Conservation (phyloP, 2,797 vertebrate species). For the Chloroceryle amazona region DNA sequence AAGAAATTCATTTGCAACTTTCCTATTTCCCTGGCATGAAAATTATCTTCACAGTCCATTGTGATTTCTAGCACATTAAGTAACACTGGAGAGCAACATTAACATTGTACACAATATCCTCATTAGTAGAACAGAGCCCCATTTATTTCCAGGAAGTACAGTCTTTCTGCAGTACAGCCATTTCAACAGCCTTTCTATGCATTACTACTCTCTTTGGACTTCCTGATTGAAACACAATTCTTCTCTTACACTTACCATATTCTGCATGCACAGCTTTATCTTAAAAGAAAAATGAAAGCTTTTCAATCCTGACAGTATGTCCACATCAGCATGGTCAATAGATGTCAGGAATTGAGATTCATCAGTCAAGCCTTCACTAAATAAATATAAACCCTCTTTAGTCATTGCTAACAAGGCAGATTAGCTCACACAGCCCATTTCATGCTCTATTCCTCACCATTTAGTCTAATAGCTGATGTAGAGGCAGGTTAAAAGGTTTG, state of each 20-base stretch:
- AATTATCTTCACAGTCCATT: background rate
- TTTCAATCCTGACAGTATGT: slow-evolving; percentile 11
- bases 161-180: background rate
- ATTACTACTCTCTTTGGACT: background rate
- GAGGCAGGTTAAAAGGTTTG: background rate
- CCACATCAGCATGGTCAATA: slow-evolving; percentile 40
- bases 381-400: slow-evolving; percentile 25
- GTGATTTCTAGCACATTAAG: background rate
- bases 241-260: background rate
- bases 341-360: background rate
- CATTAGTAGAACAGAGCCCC: background rate
- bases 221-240: background rate
- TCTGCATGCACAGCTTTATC: background rate
- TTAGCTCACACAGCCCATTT: slow-evolving; percentile 12
- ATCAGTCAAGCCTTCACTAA: background rate
- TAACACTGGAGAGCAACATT: background rate
- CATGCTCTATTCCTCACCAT: background rate
- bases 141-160: background rate
- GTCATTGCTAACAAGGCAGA: background rate
- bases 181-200: background rate
- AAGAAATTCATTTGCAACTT: background rate
- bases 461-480: background rate
- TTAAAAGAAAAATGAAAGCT: background rate
- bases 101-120: background rate
- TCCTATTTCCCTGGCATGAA: background rate